Evolutionary conservation across 2,797 vertebrate genomes (phyloP).

Genomic region (Sebastes ruberrimus): DNA sequence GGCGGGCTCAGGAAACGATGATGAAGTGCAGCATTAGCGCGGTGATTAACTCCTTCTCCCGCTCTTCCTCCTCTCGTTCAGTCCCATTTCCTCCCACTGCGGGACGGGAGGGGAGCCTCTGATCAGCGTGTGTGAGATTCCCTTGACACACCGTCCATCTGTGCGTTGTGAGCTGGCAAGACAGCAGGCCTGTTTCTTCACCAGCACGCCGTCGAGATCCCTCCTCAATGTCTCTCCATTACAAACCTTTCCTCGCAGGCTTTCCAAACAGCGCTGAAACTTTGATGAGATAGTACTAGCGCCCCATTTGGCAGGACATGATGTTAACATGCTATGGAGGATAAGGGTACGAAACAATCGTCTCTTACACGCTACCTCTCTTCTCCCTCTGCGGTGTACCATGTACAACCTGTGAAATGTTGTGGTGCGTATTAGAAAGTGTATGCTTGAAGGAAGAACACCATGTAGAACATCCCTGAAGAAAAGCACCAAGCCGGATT

Average conservation of each 20-base stretch:
- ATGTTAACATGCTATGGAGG: constrained; percentile 49
- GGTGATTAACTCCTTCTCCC: constrained; percentile 86
- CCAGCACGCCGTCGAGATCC: constrained; percentile 66
- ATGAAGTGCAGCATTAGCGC: constrained; percentile 86
- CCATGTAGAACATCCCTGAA: background rate
- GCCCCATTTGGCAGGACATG: constrained; percentile 63
- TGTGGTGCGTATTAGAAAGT: background rate
- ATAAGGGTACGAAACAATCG: constrained; percentile 39
- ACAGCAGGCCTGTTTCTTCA: constrained; percentile 69
- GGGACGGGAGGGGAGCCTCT: constrained; percentile 71
- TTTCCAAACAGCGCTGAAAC: constrained; percentile 62
- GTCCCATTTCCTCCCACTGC: constrained; percentile 84
- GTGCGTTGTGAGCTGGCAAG: constrained; percentile 71
- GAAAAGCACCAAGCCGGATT: background rate
- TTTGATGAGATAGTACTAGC: constrained; percentile 66
- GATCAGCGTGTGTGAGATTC: constrained; percentile 81
- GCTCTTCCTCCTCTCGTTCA: constrained; percentile 84
- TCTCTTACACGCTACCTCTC: background rate
- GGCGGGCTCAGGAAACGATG: constrained; percentile 82
- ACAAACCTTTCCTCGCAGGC: constrained; percentile 58
- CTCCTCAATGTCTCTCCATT: constrained; percentile 68
- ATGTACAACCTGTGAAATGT: background rate
- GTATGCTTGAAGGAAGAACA: constrained; percentile 6
- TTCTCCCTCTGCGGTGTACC: constrained; percentile 5
- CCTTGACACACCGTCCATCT: constrained; percentile 81